phyloP scores from a whole-genome alignment of 1,140 invertebrate species.

The Monochamus saltuarius region DNA sequence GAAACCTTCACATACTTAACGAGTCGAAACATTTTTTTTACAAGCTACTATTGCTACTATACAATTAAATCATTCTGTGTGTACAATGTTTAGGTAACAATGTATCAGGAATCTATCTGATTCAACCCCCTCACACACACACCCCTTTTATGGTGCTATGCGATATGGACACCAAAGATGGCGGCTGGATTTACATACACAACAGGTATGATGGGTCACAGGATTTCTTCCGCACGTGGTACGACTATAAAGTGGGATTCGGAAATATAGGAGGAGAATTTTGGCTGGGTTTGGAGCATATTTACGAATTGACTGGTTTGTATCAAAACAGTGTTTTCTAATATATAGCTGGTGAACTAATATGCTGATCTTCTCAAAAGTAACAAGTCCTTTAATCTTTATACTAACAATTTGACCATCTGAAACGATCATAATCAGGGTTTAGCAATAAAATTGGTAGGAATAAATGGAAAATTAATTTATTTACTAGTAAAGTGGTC shows the following conservation, averaged over 20 bases:
- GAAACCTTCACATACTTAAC: too few relatives aligned
- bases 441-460: too few relatives aligned
- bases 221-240: conserved; percentile 64
- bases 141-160: conserved; percentile 63
- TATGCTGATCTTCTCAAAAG: too few relatives aligned
- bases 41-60: not conserved
- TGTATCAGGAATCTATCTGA: conserved; percentile 50
- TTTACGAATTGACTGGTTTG: conserved; percentile 49
- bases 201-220: conserved; percentile 63
- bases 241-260: conserved; percentile 61
- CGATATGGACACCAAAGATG: conserved; percentile 57
- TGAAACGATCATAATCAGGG: too few relatives aligned
- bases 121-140: conserved; percentile 36
- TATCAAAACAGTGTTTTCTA: too few relatives aligned
- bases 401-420: too few relatives aligned
- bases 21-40: not conserved
- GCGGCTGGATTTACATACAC: conserved; percentile 66
- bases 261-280: conserved; percentile 56
- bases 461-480: too few relatives aligned
- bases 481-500: too few relatives aligned
- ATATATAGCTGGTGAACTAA: too few relatives aligned
- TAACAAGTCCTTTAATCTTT: too few relatives aligned
- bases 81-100: not conserved
- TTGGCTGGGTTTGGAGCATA: conserved; percentile 55
- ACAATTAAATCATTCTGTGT: not conserved